Base-by-base conservation (phyloP, 2,888 invertebrate genomes). In the Sarcophaga caerulescens region DNA sequence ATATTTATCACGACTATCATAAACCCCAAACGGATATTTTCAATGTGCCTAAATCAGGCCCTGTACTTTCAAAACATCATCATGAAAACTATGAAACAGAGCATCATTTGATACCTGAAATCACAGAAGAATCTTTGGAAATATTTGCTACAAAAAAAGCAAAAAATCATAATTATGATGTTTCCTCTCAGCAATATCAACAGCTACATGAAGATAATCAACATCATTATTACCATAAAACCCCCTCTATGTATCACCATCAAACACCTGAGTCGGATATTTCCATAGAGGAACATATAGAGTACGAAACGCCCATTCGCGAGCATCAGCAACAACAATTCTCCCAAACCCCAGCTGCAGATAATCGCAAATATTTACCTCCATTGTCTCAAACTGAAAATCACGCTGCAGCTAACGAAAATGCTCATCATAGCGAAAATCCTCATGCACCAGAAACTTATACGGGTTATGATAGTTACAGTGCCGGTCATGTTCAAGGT, bases 401-500 rank as follows among this genome's bases (percentile, higher is more conserved):
- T 35, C 35, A 35, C 6, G 35, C 2, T 6, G 35, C 66, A 10
- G 68, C 21, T 12, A 12, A 62, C 23, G 87, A 89, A 23, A 88
- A 85, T 88, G 77, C 88, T 2, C 86, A 88, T 52, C 57, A 68
- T 25, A 81, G 79, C 1, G 87, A 83, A 19, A 87, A 87, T 45
- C 59, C 57, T 12, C 45, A 66, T 17, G 87, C 84, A 4, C 14
- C 86, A 19, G 90, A 91, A 35, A 91, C 90, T 14, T 92, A 92
- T 76, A 90, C 84, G 3, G 91, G 90, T n/a, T 86, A 89, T 73
- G 92, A 92, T 81, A 92, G 91, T 81, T 92, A 92, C 81, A 91
- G 89, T 59, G 90, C 90, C 3, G 90, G 89, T 0, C 92, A 92
- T 81, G 90, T 90, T 0, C 91, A 91, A 47, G 91, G 91, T 17